A percentile compares a stretch with the other conserved stretches of the same genome.
These are phyloP conservation scores for Capra hircus DNA, from an alignment of 2,113 vertebrate species.

Conservation along the genomic window DNA sequence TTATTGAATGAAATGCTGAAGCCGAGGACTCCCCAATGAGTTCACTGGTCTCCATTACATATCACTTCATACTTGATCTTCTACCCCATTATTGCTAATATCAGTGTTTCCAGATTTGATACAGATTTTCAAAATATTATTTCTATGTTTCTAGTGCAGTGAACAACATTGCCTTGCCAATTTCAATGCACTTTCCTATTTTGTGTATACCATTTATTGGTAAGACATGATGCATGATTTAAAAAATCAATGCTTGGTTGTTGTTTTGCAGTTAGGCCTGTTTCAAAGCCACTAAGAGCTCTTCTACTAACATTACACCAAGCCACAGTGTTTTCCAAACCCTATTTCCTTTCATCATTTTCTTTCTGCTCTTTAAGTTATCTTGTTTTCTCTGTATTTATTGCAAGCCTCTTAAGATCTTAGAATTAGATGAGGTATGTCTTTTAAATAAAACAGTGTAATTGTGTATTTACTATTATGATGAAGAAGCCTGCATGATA, in stretches of 20 bases:
- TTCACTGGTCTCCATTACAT: background rate
- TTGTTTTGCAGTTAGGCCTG: background rate
- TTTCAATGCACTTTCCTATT: background rate
- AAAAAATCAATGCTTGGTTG: background rate
- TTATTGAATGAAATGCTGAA: background rate
- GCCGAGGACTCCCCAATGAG: background rate
- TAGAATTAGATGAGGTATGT: background rate
- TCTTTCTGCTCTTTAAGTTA: constrained; percentile 5
- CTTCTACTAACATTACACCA: background rate
- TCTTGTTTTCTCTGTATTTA: background rate
- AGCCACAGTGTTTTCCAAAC: background rate
- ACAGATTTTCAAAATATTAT: background rate
- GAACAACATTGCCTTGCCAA: background rate
- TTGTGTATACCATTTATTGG: background rate
- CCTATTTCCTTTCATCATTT: background rate
- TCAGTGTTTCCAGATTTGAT: background rate
- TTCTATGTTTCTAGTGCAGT: background rate
- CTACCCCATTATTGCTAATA: background rate
- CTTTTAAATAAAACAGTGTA: background rate
- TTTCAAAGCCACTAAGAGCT: background rate
- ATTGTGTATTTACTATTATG: background rate
- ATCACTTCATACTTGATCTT: background rate
- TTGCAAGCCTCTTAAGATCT: background rate
- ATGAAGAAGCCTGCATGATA: background rate
- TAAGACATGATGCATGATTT: background rate